Percentiles rank a stretch among this genome's conserved stretches.
Evolutionary conservation across 1,140 invertebrate genomes (phyloP).

Genomic region (Zaprionus lachaisei): DNA sequence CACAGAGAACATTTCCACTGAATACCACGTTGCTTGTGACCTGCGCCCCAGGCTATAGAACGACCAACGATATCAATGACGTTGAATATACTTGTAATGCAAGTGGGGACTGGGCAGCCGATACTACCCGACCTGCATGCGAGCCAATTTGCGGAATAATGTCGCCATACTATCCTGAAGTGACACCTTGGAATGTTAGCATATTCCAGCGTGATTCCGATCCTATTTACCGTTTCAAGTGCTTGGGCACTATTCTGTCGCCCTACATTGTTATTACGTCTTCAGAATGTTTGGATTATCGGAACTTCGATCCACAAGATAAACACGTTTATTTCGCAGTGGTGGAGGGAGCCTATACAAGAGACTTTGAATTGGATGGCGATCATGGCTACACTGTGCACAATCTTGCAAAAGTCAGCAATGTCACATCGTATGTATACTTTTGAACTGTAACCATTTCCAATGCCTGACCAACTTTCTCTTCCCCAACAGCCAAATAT

Average conservation of each 20-base stretch:
- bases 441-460: background rate
- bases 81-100: constrained; percentile 3
- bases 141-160: constrained; percentile 18
- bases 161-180: background rate
- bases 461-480: background rate
- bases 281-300: background rate
- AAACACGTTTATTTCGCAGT: background rate
- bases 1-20: background rate
- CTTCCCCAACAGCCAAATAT: background rate
- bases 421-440: background rate
- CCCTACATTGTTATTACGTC: background rate
- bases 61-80: background rate
- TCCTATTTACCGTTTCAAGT: constrained; percentile 45
- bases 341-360: background rate
- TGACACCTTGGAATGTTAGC: constrained; percentile 46
- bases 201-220: constrained; percentile 19
- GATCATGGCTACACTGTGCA: constrained; percentile 16
- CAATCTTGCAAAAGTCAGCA: background rate
- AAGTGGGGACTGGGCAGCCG: constrained; percentile 2
- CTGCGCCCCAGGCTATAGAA: constrained; percentile 35
- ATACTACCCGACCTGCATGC: background rate
- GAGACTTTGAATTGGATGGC: background rate
- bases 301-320: background rate
- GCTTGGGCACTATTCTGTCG: constrained; percentile 13
- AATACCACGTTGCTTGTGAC: constrained; percentile 14